Evolutionary conservation across 2,888 invertebrate species (phyloP).

Genomic region (Agrotis ipsilon): DNA sequence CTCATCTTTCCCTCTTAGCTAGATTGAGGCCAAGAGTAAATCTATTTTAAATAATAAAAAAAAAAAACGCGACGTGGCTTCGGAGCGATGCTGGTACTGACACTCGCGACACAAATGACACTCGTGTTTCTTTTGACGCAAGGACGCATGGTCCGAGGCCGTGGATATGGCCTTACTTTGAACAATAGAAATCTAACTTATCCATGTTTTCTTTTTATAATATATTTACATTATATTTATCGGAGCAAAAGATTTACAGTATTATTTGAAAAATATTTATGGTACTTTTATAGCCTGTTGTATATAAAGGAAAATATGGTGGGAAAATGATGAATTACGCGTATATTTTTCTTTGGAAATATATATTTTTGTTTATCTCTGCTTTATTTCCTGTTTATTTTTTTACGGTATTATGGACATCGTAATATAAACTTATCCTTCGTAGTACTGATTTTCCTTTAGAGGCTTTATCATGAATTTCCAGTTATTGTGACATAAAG

Average conservation of each 20-base stretch:
- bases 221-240: conserved; percentile 9
- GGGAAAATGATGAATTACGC: conserved; percentile 16
- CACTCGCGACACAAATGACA: background rate
- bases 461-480: too few species aligned
- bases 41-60: too few species aligned
- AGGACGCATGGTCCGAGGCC: background rate
- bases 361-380: background rate
- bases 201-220: conserved; percentile 7
- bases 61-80: too few species aligned
- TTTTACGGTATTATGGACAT: background rate
- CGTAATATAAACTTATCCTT: background rate
- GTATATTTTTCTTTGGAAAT: conserved; percentile 12
- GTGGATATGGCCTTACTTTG: background rate
- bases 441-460: background rate
- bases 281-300: conserved; percentile 24
- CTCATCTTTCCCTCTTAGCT: too few species aligned
- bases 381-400: background rate
- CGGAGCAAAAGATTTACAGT: conserved; percentile 22
- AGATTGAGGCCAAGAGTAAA: too few species aligned
- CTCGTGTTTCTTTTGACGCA: background rate
- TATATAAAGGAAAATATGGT: conserved; percentile 26
- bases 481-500: too few species aligned
- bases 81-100: background rate
- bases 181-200: background rate
- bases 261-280: conserved; percentile 35